Base-by-base conservation (phyloP, 2,113 vertebrate genomes). In the Damaliscus lunatus region DNA sequence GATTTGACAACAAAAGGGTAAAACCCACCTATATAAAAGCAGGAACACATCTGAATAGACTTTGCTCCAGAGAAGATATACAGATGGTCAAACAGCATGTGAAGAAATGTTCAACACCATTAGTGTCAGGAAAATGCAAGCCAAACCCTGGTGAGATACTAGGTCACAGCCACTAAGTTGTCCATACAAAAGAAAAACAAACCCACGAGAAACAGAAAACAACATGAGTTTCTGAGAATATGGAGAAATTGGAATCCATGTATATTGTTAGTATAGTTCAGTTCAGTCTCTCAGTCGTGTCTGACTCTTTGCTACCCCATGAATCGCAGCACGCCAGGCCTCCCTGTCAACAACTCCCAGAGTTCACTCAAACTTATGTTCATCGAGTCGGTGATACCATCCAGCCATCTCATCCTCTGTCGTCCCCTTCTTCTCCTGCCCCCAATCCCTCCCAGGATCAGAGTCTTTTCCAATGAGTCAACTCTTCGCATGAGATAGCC, bases 401-500 rank as follows among this genome's bases (percentile, higher is more conserved):
- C 19, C 53, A 55, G 19, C 19, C 53, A 55, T 21, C 53, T 55
- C 7, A 55, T 55, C 7, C 19, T 55, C 19, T 0, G 19, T 55
- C 3, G 0, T 55, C 6, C 53, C 53, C 7, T 55, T 55, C 17
- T 55, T 0, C 53, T 55, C 53, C 53, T 8, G 19, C 53, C 7
- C 53, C 53, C 53, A 8, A 21, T 7, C 53, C 53, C 53, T 55
- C 53, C 19, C 19, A 55, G 53, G 2, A 55, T 55, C 52, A 53
- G 0, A 55, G 53, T 21, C 53, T 55, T 55, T 55, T 21, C 53
- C 6, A 55, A 21, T 55, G 19, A 55, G 7, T 55, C 19, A 55
- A 8, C 19, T 8, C 53, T 55, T 55, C 1, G 0, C 19, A 1
- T 21, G 53, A 55, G 19, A 19, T 55, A 1, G 53, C 53, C 53